Evolutionary conservation across 2,113 vertebrate species (phyloP), one percentile per base, ranked within the genome.

Genomic region (Pachypanchax playfairii): DNA sequence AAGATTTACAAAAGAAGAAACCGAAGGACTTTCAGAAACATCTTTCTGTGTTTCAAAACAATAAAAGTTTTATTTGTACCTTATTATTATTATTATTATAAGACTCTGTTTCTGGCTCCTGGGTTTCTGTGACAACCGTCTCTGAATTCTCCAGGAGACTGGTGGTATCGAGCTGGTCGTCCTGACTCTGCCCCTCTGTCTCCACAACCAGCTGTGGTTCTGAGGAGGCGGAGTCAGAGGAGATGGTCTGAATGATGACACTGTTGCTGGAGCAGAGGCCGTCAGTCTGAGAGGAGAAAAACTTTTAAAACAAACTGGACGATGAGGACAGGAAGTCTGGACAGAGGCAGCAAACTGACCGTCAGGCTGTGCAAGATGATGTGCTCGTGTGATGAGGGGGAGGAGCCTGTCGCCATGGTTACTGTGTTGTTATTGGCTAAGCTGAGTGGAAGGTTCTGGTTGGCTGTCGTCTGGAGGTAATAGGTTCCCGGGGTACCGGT

Each of bases 301-400:
- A 26, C 38, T 5, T 10, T 21, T 12, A 44, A 53, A 55, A 51
- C 22, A 58, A n/a, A 0, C 28, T 12, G 13, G 3, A 22, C 1
- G 3, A 5, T 1, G 2, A 29, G 11, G 2, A 15, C 14, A 5
- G 2, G n/a, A 3, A 6, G 2, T 7, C 38, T 6, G 10, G 33
- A n/a, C n/a, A 17, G 15, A 3, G 44, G 20, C 5, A 18, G n/a
- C 20, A 14, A 9, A 86, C 84, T 44, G 81, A 99, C 97, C 41
- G 95, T 94, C 73, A 98, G 92, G 76, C 95, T 93, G 74, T 99
- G 97, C 1, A 99, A 93, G 36, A 99, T 98, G 85, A 99, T 99
- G 92, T 99, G 97, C 31, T 98, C 97, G 0, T 96, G 95, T 8
- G 97, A 94, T 17, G 94, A 91, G 0, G 96, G 96, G 0, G 96